These are phyloP conservation scores for Strigamia maritima DNA, from an alignment of 2,888 invertebrate genomes.

Conservation along the genomic window DNA sequence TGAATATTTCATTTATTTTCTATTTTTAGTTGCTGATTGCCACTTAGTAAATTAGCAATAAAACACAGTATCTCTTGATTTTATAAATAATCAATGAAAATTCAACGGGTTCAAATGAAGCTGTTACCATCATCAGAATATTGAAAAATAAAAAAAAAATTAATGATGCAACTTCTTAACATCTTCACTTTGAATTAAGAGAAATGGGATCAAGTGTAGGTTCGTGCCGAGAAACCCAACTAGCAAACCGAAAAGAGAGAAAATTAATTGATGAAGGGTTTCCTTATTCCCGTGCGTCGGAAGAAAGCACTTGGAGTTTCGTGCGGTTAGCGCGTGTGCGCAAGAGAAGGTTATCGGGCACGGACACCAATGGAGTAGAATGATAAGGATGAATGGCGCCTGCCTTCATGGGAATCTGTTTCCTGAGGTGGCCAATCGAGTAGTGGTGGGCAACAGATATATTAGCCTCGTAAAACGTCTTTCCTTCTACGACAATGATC, in stretches of 20 bases:
- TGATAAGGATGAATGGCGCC: conserved; percentile 24
- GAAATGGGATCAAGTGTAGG: background rate
- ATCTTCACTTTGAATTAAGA: background rate
- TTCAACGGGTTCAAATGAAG: no score
- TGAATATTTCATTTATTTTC: no score
- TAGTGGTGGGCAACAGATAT: conserved; percentile 29
- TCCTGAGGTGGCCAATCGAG: conserved; percentile 27
- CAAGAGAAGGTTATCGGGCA: conserved; percentile 22
- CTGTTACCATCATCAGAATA: no score
- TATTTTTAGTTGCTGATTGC: no score
- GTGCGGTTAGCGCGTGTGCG: conserved; percentile 17
- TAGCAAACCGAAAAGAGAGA: background rate
- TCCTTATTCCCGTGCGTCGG: conserved; percentile 13
- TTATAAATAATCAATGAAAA: no score
- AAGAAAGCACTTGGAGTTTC: background rate
- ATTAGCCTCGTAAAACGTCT: conserved; percentile 27
- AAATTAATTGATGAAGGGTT: conserved; percentile 15
- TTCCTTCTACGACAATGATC: conserved; percentile 27
- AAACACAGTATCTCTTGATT: no score
- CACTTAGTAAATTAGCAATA: no score
- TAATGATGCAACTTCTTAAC: background rate
- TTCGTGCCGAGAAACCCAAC: background rate
- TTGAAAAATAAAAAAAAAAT: background rate
- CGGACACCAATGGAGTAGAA: conserved; percentile 17
- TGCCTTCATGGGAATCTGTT: conserved; percentile 27